Evolutionary conservation across 2,797 vertebrate species (phyloP), one percentile per base, ranked within the genome.

Genomic region (Balearica regulorum): DNA sequence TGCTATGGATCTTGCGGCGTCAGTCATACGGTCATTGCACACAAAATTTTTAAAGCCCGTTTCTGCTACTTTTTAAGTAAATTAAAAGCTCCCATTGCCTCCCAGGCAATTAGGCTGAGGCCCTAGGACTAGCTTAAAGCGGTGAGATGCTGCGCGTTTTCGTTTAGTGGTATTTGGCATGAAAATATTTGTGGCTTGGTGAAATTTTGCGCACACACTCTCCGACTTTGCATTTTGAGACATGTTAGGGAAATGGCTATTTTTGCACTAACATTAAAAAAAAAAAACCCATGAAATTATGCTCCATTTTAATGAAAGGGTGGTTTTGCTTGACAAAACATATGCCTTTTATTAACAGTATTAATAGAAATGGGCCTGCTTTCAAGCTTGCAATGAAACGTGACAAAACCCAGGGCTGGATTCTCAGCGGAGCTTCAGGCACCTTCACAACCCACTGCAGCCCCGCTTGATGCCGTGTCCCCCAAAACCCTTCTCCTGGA

Each of bases 281-380:
- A 68, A 57, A 19, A n/a, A n/a, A n/a, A 1, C 3, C 46, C 58
- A 81, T 87, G 60, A 96, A 97, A 96, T 95, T 91, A 93, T 33
- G n/a, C 62, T 90, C 29, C 0, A 0, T 93, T 96, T 96, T 96
- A 97, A 96, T 91, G 84, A 94, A 95, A 94, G 91, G 66, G 91
- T 4, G 33, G 91, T 87, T 97, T 94, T 83, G 72, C 95, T 89
- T 91, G 55, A 95, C 86, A 86, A 84, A 96, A 95, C 95, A 95
- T 92, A 82, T 97, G 95, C 89, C 57, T 96, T 93, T 94, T 95
- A 96, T 97, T 96, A 96, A 88, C 88, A 70, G 86, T 71, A 95
- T 97, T 96, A 96, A 94, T 93, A 95, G 93, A 96, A 97, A 90
- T 53, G 85, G 87, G 92, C 70, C 73, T 46, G 78, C 83, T 93